Conservation (phyloP, 1,140 invertebrate species). For the Pectinophora gossypiella region DNA sequence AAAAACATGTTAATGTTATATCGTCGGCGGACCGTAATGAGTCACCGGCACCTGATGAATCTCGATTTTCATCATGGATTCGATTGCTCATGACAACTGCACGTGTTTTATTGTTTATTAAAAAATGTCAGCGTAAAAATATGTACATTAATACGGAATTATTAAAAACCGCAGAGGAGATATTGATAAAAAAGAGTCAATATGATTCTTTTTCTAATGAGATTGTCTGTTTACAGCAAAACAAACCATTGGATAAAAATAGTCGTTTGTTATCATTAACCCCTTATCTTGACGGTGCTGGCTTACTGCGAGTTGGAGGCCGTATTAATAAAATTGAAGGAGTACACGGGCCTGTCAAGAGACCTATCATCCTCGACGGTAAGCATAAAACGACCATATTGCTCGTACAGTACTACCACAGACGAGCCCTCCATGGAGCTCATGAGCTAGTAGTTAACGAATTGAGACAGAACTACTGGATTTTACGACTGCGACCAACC, state of each 20-base stretch:
- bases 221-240: neutral
- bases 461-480: neutral
- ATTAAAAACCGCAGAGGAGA: neutral
- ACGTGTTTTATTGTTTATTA: neutral
- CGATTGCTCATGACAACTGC: neutral
- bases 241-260: neutral
- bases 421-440: neutral
- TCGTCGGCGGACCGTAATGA: neutral
- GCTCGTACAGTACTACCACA: neutral
- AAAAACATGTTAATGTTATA: neutral
- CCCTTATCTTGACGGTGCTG: neutral
- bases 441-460: neutral
- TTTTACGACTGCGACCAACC: neutral
- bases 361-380: conserved; percentile 3
- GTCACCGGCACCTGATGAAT: neutral
- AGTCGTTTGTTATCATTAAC: neutral
- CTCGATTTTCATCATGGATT: neutral
- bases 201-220: neutral
- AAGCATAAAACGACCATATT: neutral
- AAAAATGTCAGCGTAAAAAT: neutral
- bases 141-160: neutral
- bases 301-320: too few species aligned
- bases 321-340: neutral
- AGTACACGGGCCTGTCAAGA: neutral
- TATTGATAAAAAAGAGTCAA: neutral